Evolutionary conservation across 2,888 invertebrate species (phyloP).

Genomic region (Maniola hyperantus): DNA sequence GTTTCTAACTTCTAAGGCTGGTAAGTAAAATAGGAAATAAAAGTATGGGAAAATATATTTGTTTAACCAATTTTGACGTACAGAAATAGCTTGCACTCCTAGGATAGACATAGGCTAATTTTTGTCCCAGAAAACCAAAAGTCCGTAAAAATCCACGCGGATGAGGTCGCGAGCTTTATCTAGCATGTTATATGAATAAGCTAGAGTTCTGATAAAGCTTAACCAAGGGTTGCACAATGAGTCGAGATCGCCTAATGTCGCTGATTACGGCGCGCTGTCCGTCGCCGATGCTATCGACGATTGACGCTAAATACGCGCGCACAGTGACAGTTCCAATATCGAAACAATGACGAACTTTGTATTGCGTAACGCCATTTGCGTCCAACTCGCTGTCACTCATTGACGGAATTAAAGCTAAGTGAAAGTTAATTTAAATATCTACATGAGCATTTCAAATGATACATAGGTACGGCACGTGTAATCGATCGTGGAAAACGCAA

Average conservation of each 20-base stretch:
- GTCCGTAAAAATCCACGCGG: no score
- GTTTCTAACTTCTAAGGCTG: no score
- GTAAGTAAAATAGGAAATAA: no score
- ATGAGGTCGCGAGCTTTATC: no score
- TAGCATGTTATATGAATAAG: background rate
- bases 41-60: no score
- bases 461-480: conserved; percentile 21
- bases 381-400: conserved; percentile 64
- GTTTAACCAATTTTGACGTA: no score
- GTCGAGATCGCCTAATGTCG: conserved; percentile 65
- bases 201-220: conserved; percentile 4
- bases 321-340: conserved; percentile 77
- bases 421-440: conserved; percentile 50
- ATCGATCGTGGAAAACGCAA: conserved; percentile 36
- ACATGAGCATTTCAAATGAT: conserved; percentile 31
- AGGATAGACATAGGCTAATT: no score
- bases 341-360: conserved; percentile 74
- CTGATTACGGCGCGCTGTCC: conserved; percentile 58
- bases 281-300: conserved; percentile 74
- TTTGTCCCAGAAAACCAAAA: no score
- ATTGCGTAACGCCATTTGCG: conserved; percentile 73
- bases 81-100: no score
- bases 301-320: conserved; percentile 79
- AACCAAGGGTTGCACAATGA: conserved; percentile 60
- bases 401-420: conserved; percentile 53